Evolutionary conservation across 2,888 invertebrate species (phyloP).

Genomic region (Plagiodera versicolora): DNA sequence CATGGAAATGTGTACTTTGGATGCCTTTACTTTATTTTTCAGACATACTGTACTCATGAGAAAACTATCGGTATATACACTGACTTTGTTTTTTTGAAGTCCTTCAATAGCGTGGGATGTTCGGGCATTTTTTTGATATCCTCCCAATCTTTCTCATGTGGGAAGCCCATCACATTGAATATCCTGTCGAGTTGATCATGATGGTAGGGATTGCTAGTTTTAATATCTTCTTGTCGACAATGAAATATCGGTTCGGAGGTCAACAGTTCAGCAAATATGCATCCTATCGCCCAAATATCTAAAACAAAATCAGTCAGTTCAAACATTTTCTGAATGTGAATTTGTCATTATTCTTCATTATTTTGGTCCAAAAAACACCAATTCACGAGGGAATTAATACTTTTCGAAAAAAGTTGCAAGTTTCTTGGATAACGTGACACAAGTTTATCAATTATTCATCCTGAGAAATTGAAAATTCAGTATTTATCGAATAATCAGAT

Average conservation of each 20-base stretch:
- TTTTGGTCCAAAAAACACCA: too few species aligned
- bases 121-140: constrained; percentile 99
- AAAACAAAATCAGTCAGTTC: constrained; percentile 36
- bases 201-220: constrained; percentile 99
- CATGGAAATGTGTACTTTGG: too few species aligned
- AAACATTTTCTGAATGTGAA: not conserved
- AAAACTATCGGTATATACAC: too few species aligned
- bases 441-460: too few species aligned
- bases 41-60: too few species aligned
- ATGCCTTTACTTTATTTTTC: too few species aligned
- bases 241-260: constrained; percentile 99
- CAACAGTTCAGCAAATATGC: constrained; percentile 97
- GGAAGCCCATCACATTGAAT: constrained; percentile 99
- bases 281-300: constrained; percentile 99
- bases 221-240: constrained; percentile 98
- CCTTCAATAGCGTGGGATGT: constrained; percentile 91
- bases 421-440: too few species aligned
- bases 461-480: too few species aligned
- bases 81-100: constrained; percentile 93
- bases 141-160: constrained; percentile 97
- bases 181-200: constrained; percentile 98
- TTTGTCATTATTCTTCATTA: too few species aligned
- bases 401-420: too few species aligned
- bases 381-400: too few species aligned
- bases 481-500: too few species aligned